Evolutionary conservation across 2,888 invertebrate species (phyloP).

Genomic region (Scaptomyza tumidula): DNA sequence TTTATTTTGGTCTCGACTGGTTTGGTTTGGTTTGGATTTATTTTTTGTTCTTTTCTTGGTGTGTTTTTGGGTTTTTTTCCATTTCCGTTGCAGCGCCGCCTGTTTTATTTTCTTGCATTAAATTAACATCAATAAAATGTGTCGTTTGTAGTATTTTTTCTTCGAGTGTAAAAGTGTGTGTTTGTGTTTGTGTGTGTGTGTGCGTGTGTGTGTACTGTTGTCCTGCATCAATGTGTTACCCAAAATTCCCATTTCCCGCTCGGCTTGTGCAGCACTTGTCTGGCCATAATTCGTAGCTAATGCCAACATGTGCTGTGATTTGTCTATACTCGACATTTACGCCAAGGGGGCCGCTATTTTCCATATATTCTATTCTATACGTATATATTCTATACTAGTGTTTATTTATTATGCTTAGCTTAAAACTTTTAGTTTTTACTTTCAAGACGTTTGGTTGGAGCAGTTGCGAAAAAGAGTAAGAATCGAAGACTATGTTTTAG

Average conservation of each 20-base stretch:
- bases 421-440: constrained; percentile 34
- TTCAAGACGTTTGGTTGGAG: constrained; percentile 28
- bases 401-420: not conserved
- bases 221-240: constrained; percentile 34
- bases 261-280: constrained; percentile 57
- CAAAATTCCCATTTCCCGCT: not conserved
- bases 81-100: constrained; percentile 72
- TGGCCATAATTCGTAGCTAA: constrained; percentile 68
- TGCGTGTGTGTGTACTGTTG: constrained; percentile 19
- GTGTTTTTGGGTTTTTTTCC: constrained; percentile 1
- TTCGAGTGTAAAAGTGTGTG: constrained; percentile 9
- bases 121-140: constrained; percentile 82
- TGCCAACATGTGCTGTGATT: constrained; percentile 75
- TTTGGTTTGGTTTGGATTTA: constrained; percentile 19
- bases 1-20: constrained; percentile 67
- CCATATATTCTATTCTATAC: constrained; percentile 3
- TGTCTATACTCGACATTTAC: constrained; percentile 48
- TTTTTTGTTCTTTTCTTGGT: constrained; percentile 18
- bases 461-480: too few species aligned
- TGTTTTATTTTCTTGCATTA: constrained; percentile 77
- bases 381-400: constrained; percentile 1
- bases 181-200: constrained; percentile 7
- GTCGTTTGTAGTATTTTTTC: constrained; percentile 48
- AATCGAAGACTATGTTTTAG: too few species aligned
- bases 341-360: constrained; percentile 15